phyloP scores from a whole-genome alignment of 2,797 vertebrate genomes.

The Enteromius anoplus region DNA sequence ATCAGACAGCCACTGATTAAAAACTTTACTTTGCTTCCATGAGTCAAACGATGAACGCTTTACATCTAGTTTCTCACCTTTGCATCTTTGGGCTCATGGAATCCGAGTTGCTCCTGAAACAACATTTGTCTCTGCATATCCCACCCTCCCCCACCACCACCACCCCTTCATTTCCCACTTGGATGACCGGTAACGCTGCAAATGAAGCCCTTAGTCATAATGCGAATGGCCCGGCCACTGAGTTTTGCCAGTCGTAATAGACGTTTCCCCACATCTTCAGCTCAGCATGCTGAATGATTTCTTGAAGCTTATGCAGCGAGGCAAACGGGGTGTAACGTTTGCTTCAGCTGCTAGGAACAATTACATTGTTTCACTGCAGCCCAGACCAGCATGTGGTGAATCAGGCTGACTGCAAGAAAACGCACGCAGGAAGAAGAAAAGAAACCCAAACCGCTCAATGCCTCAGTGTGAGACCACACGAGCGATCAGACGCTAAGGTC shows the following conservation, averaged over 20 bases:
- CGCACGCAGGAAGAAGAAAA: slow-evolving; percentile 11
- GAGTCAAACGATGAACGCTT: slow-evolving; percentile 72
- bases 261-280: not conserved
- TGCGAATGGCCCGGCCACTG: not conserved
- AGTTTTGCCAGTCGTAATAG: not conserved
- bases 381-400: not conserved
- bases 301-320: slow-evolving; percentile 7
- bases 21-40: slow-evolving; percentile 79
- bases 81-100: slow-evolving; percentile 82
- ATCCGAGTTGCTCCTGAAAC: slow-evolving; percentile 75
- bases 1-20: slow-evolving; percentile 84
- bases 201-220: slow-evolving; percentile 21
- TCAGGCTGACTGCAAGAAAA: not conserved
- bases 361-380: slow-evolving; percentile 20
- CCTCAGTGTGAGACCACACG: slow-evolving; percentile 58
- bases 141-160: slow-evolving; percentile 45
- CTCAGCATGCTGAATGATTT: slow-evolving; percentile 15
- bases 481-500: slow-evolving; percentile 65
- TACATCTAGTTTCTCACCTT: slow-evolving; percentile 51
- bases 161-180: slow-evolving; percentile 66
- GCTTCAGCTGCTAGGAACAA: not conserved
- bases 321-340: not conserved
- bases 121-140: slow-evolving; percentile 75
- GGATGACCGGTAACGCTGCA: slow-evolving; percentile 67
- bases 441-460: slow-evolving; percentile 38